Evolutionary conservation across 2,113 vertebrate genomes (phyloP).

Genomic region (Anser brachyrhynchus): DNA sequence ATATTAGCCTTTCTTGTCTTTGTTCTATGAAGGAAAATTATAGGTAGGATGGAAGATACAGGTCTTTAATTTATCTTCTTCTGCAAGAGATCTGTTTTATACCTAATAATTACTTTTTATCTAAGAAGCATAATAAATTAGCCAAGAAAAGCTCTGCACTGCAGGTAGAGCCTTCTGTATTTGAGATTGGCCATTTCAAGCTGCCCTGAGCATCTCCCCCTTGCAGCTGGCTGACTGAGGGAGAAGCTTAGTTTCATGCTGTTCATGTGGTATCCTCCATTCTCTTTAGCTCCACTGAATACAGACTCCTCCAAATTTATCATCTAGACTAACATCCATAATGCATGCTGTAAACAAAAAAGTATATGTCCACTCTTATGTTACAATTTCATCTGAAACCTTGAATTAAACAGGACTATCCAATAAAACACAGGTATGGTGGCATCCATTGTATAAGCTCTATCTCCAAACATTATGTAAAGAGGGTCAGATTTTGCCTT

Average conservation of each 20-base stretch:
- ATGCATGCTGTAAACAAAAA: neutral
- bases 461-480: neutral
- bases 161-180: neutral
- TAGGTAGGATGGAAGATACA: neutral
- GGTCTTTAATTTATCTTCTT: neutral
- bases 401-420: neutral
- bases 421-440: neutral
- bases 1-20: neutral
- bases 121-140: neutral
- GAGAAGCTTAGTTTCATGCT: neutral
- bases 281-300: neutral
- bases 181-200: neutral
- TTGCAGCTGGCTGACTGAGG: neutral
- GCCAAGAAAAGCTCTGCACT: neutral
- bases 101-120: conserved; percentile 2
- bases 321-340: neutral
- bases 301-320: neutral
- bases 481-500: neutral
- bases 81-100: neutral
- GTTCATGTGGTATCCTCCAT: neutral
- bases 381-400: neutral
- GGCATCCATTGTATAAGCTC: neutral
- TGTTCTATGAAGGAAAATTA: neutral
- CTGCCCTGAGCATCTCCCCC: neutral
- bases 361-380: neutral